A percentile compares a stretch with the other conserved stretches of the same genome.
phyloP scores from a whole-genome alignment of 2,797 vertebrate genomes.

The Vultur gryphus region DNA sequence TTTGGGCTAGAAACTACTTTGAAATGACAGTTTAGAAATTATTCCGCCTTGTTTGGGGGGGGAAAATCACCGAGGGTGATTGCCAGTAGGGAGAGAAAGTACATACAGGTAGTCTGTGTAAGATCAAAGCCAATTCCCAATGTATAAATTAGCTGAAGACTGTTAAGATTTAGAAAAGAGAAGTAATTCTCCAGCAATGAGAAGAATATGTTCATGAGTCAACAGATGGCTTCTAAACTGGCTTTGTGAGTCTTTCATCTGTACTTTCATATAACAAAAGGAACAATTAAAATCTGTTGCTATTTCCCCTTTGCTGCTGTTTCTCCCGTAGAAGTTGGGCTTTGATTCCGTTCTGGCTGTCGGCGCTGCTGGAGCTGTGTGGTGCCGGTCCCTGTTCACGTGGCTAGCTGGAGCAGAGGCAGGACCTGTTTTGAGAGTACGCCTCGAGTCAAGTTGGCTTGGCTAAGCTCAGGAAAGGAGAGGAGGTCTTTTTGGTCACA shows the following conservation, averaged over 20 bases:
- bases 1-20: background rate
- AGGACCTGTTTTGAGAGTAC: background rate
- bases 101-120: background rate
- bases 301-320: background rate
- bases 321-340: background rate
- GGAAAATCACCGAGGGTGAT: background rate
- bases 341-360: background rate
- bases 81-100: background rate
- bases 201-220: background rate
- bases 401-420: background rate
- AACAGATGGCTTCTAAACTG: background rate
- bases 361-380: background rate
- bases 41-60: background rate
- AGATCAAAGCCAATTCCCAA: background rate
- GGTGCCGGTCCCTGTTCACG: accelerated
- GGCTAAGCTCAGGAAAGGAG: background rate
- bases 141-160: background rate
- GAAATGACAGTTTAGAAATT: background rate
- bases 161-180: background rate
- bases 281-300: background rate
- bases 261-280: background rate
- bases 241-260: background rate
- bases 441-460: accelerated
- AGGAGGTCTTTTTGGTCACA: too few species aligned
- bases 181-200: background rate